Evolutionary conservation across 2,888 invertebrate species (phyloP).

Genomic region (Macaria notata): DNA sequence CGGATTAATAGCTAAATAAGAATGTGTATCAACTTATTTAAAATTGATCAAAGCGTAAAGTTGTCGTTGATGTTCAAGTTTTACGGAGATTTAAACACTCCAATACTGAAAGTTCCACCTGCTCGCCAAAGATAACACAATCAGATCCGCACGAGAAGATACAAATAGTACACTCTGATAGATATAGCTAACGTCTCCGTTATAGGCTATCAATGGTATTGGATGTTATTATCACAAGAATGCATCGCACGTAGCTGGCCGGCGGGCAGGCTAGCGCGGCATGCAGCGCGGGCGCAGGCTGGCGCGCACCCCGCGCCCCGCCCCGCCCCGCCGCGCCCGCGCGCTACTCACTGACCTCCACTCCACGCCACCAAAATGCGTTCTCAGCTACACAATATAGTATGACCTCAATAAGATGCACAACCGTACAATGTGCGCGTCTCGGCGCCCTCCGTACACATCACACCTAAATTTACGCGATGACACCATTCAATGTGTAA

Average conservation of each 20-base stretch:
- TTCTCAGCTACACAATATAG: conserved; percentile 55
- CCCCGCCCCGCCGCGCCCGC: conserved; percentile 23
- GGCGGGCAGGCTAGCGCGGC: conserved; percentile 30
- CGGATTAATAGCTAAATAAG: no score
- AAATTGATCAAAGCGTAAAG: no score
- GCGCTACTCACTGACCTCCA: conserved; percentile 49
- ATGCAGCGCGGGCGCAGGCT: conserved; percentile 28
- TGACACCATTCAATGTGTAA: conserved; percentile 27
- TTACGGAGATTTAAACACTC: no score
- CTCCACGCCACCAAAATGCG: conserved; percentile 47
- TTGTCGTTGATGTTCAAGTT: no score
- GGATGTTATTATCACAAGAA: conserved; percentile 17
- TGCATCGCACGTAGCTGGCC: conserved; percentile 28
- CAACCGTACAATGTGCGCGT: conserved; percentile 22
- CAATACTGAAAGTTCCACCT: no score
- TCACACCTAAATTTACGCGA: conserved; percentile 34
- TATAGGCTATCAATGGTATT: conserved; percentile 10
- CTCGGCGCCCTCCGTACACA: conserved; percentile 21
- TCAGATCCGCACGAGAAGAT: no score
- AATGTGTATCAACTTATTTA: no score
- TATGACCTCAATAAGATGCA: conserved; percentile 50
- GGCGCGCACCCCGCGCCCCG: conserved; percentile 24
- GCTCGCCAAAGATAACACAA: no score
- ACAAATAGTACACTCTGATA: no score
- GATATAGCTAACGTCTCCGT: no score